Conservation (phyloP, 2,797 vertebrate genomes). For the Fundulus diaphanus region DNA sequence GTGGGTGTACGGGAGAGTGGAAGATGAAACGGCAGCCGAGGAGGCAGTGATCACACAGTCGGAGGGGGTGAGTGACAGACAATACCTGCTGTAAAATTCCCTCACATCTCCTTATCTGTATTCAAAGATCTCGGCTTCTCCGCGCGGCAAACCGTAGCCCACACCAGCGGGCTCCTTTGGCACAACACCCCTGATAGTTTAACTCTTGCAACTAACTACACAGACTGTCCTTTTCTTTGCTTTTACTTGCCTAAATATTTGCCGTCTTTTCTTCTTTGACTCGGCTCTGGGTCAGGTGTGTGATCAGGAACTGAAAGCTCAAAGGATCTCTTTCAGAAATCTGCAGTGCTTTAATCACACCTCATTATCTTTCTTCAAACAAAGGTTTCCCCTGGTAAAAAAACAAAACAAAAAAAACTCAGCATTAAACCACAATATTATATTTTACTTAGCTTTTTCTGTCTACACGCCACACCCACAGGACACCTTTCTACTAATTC, state of each 20-base stretch:
- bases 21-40: conserved; percentile 80
- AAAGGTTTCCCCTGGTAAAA: conserved; percentile 40
- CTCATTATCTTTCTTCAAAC: conserved; percentile 65
- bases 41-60: conserved; percentile 82
- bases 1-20: conserved; percentile 61
- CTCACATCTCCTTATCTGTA: conserved; percentile 86
- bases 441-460: conserved; percentile 28
- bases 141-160: conserved; percentile 75
- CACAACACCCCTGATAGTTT: conserved; percentile 72
- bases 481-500: conserved; percentile 33
- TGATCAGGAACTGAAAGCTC: conserved; percentile 70
- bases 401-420: conserved; percentile 10
- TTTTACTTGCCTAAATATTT: conserved; percentile 72
- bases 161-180: conserved; percentile 74
- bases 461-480: conserved; percentile 11
- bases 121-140: conserved; percentile 83
- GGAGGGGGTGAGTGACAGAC: conserved; percentile 86
- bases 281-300: conserved; percentile 75
- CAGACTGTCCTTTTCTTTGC: conserved; percentile 45
- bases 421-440: conserved; percentile 21
- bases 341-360: conserved; percentile 58
- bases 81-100: conserved; percentile 86
- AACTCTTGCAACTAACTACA: conserved; percentile 66
- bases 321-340: conserved; percentile 60
- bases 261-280: conserved; percentile 72